A percentile compares a stretch with the other conserved stretches of the same genome.
These are phyloP conservation scores for Nothoprocta perdicaria DNA, from an alignment of 2,113 vertebrate species.

Conservation along the genomic window DNA sequence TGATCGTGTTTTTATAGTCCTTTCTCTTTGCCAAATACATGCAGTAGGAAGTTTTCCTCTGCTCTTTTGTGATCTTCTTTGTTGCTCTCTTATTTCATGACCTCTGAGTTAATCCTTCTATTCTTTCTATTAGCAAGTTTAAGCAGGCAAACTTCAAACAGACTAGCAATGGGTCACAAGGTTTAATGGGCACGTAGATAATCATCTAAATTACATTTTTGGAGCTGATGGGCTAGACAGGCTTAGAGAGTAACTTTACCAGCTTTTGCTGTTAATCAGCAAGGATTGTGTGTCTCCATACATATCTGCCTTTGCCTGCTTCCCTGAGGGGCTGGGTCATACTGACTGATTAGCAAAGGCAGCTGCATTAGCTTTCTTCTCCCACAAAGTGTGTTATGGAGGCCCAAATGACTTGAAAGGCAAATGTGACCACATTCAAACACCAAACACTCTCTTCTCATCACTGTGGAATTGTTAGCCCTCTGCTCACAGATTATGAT, in stretches of 20 bases:
- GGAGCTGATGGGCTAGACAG: constrained; percentile 82
- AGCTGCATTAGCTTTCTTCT: constrained; percentile 81
- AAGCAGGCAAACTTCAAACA: constrained; percentile 87
- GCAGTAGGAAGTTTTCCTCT: constrained; percentile 50
- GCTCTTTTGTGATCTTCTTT: constrained; percentile 64
- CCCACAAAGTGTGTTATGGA: constrained; percentile 65
- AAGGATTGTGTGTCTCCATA: constrained; percentile 70
- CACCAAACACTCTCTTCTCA: constrained; percentile 72
- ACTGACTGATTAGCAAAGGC: constrained; percentile 80
- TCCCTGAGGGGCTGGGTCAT: constrained; percentile 58
- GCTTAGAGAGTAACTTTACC: constrained; percentile 75
- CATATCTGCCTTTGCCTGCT: constrained; percentile 61
- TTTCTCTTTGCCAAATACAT: constrained; percentile 36
- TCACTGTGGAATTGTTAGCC: constrained; percentile 76
- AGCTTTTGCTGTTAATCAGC: constrained; percentile 76
- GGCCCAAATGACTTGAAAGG: constrained; percentile 79
- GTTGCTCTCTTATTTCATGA: constrained; percentile 77
- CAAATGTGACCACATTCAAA: constrained; percentile 75
- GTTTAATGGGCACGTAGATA: constrained; percentile 80
- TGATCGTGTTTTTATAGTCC: background rate
- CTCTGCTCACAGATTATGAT: constrained; percentile 62
- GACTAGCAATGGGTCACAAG: constrained; percentile 80
- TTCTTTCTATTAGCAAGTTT: constrained; percentile 81
- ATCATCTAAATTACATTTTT: constrained; percentile 88
- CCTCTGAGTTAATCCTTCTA: constrained; percentile 82